Conservation (phyloP, 1,140 invertebrate species). For the Drosophila simulans region DNA sequence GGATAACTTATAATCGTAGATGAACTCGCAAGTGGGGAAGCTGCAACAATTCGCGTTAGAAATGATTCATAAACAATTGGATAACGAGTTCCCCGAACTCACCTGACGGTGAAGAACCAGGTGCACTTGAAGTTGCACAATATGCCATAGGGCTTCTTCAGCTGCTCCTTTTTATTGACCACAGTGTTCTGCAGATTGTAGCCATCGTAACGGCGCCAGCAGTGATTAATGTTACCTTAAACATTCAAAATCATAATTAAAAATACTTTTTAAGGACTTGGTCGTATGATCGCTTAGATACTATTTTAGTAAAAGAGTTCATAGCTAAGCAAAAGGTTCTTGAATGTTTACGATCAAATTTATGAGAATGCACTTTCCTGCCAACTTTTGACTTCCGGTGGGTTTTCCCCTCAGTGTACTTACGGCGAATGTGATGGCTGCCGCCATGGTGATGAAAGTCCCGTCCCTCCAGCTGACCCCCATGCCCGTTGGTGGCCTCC, state of each 20-base stretch:
- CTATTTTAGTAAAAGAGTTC: no score
- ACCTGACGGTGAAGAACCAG: constrained; percentile 83
- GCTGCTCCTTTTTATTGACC: constrained; percentile 82
- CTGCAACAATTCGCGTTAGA: constrained; percentile 23
- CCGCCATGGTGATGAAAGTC: constrained; percentile 78
- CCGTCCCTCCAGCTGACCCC: constrained; percentile 77
- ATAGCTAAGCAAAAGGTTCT: no score
- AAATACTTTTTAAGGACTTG: no score
- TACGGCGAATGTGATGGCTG: constrained; percentile 78
- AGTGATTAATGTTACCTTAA: constrained; percentile 80
- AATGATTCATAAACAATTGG: background rate
- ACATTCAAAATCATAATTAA: background rate
- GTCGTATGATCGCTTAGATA: no score
- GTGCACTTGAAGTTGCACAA: constrained; percentile 83
- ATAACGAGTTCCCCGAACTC: background rate
- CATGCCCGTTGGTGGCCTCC: constrained; percentile 76
- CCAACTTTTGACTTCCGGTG: background rate
- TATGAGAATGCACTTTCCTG: no score
- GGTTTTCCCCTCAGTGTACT: constrained; percentile 28
- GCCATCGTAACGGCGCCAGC: constrained; percentile 83
- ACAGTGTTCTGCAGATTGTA: constrained; percentile 81
- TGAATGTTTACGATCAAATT: no score
- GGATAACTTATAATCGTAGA: constrained; percentile 83
- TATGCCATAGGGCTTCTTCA: constrained; percentile 84
- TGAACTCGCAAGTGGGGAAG: constrained; percentile 82